phyloP scores from a whole-genome alignment of 2,797 vertebrate species.

The Sebastes steindachneri region DNA sequence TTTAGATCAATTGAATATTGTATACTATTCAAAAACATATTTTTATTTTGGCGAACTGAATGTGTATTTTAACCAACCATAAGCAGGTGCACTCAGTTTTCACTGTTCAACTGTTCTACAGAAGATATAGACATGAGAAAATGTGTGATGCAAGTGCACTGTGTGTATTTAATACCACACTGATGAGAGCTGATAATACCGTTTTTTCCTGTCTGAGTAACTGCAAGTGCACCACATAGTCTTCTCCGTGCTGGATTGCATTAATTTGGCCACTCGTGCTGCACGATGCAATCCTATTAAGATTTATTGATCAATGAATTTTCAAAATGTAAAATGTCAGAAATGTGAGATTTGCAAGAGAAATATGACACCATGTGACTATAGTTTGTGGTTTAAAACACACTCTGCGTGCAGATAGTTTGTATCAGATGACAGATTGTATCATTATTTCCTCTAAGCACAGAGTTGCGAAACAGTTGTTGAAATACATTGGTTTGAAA shows the following conservation, averaged over 20 bases:
- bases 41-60: not conserved
- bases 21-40: not conserved
- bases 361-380: not conserved
- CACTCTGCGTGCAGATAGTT: not conserved
- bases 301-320: not conserved
- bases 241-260: not conserved
- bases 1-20: not conserved
- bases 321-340: not conserved
- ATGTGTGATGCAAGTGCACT: not conserved
- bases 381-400: not conserved
- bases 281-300: not conserved
- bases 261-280: not conserved
- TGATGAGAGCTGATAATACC: not conserved
- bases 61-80: not conserved
- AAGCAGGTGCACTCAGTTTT: not conserved
- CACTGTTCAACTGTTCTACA: not conserved
- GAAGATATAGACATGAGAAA: not conserved
- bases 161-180: not conserved
- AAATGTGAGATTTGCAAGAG: not conserved
- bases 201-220: not conserved
- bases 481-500: conserved; percentile 20
- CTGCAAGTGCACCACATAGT: not conserved
- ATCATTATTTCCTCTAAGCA: conserved; percentile 47
- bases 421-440: conserved; percentile 26
- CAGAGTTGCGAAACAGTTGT: conserved; percentile 37